A percentile compares a stretch with the other conserved stretches of the same genome.
These are phyloP conservation scores for Galaxias olidus DNA, from an alignment of 2,797 vertebrate genomes.

Conservation along the genomic window DNA sequence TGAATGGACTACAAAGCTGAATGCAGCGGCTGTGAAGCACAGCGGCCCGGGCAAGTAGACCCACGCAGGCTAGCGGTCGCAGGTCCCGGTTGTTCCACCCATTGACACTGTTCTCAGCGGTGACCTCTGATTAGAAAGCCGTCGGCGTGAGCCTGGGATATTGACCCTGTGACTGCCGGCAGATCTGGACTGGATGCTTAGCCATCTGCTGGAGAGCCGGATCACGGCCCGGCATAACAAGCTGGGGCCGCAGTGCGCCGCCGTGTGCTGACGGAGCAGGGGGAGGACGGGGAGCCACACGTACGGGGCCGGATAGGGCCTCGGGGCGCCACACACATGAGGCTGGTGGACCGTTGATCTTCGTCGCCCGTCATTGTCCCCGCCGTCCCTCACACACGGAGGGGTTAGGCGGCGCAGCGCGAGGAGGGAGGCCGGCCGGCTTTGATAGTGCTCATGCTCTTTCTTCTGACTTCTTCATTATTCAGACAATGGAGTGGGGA, in stretches of 20 bases:
- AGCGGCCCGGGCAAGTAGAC: slow-evolving; percentile 10
- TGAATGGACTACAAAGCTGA: no score
- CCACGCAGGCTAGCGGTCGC: slow-evolving; percentile 22
- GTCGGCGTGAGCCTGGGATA: slow-evolving; percentile 21
- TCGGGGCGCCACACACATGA: slow-evolving; percentile 48
- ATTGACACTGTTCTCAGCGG: neutral
- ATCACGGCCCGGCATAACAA: slow-evolving; percentile 17
- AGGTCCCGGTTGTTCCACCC: slow-evolving; percentile 21
- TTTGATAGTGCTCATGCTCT: slow-evolving; percentile 62
- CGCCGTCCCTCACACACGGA: slow-evolving; percentile 56
- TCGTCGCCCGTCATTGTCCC: slow-evolving; percentile 69
- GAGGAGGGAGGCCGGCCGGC: slow-evolving; percentile 39
- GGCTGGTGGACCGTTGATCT: slow-evolving; percentile 71
- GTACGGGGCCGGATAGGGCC: neutral
- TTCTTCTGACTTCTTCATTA: slow-evolving; percentile 73
- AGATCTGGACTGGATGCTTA: slow-evolving; percentile 33
- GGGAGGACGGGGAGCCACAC: slow-evolving; percentile 23
- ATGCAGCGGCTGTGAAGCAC: slow-evolving; percentile 14
- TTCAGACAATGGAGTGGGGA: slow-evolving; percentile 59
- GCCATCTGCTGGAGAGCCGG: slow-evolving; percentile 40
- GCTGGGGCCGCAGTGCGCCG: slow-evolving; percentile 32
- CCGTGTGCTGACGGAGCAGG: slow-evolving; percentile 35
- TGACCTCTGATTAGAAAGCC: slow-evolving; percentile 34
- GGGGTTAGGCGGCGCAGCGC: slow-evolving; percentile 48
- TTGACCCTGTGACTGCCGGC: slow-evolving; percentile 13